phyloP scores from a whole-genome alignment of 2,113 vertebrate genomes.

The Brachypodius melanocephalos region DNA sequence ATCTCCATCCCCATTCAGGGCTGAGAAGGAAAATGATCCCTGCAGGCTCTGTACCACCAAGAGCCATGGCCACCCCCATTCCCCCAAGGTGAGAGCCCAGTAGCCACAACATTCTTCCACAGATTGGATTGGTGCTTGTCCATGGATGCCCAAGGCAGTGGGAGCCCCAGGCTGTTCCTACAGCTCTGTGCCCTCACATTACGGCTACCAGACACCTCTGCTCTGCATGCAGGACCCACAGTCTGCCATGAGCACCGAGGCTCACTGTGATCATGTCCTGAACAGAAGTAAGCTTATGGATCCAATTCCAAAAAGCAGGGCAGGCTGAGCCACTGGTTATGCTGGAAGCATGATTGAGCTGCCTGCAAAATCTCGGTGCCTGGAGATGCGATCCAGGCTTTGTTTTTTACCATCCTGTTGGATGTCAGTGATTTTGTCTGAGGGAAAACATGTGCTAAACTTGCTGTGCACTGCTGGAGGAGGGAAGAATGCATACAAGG shows the following conservation, averaged over 20 bases:
- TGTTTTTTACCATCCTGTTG: neutral
- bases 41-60: neutral
- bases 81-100: neutral
- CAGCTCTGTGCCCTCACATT: neutral
- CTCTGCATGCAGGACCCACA: neutral
- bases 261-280: neutral
- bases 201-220: neutral
- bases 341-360: neutral
- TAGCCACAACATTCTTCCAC: neutral
- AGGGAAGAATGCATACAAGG: neutral
- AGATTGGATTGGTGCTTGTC: accelerated
- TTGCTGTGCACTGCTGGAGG: neutral
- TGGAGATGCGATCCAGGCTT: neutral
- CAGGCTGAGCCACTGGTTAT: neutral
- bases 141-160: neutral
- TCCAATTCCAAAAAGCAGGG: neutral
- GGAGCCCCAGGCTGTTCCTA: neutral
- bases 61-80: neutral
- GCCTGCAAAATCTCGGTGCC: neutral
- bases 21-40: neutral
- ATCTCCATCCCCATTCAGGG: neutral
- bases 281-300: neutral
- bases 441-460: neutral
- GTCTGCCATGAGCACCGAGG: neutral
- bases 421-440: neutral